Conservation (phyloP, 2,797 vertebrate species). For the Pseudopleuronectes americanus region DNA sequence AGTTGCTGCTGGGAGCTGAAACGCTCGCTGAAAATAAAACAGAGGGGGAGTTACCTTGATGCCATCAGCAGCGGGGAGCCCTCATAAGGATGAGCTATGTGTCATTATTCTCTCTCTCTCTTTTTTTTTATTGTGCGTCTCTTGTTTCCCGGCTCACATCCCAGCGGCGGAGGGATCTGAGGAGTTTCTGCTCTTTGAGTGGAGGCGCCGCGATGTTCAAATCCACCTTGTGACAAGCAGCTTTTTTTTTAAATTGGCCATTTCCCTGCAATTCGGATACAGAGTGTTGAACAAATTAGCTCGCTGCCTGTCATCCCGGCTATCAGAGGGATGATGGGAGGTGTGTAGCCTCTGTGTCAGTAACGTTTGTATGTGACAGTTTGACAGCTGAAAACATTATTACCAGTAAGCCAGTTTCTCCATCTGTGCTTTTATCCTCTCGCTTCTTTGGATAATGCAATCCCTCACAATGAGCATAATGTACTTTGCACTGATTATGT, state of each 20-base stretch:
- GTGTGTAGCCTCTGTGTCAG: slow-evolving; percentile 44
- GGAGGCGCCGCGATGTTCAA: slow-evolving; percentile 16
- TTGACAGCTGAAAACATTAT: slow-evolving; percentile 56
- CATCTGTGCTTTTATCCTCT: slow-evolving; percentile 39
- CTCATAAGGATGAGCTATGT: slow-evolving; percentile 9
- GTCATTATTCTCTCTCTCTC: slow-evolving; percentile 26
- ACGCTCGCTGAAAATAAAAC: slow-evolving; percentile 10
- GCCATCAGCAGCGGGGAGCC: slow-evolving; percentile 14
- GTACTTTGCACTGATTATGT: slow-evolving; percentile 38
- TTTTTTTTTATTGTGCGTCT: slow-evolving; percentile 15
- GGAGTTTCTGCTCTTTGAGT: slow-evolving; percentile 28
- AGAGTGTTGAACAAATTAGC: slow-evolving; percentile 56
- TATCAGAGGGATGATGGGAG: slow-evolving; percentile 34
- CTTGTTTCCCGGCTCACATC: slow-evolving; percentile 29
- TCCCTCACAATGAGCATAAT: slow-evolving; percentile 11
- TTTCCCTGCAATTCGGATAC: slow-evolving; percentile 43
- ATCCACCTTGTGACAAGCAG: slow-evolving; percentile 28
- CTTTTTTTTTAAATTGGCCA: slow-evolving; percentile 20
- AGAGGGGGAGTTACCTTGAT: slow-evolving; percentile 31
- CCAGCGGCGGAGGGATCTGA: slow-evolving; percentile 29
- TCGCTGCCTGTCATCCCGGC: slow-evolving; percentile 54
- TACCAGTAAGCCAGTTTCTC: slow-evolving; percentile 33
- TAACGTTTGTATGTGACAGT: slow-evolving; percentile 49
- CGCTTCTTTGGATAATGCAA: slow-evolving; percentile 28
- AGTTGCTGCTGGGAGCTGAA: slow-evolving; percentile 35